phyloP scores from a whole-genome alignment of 2,113 vertebrate species.

The Anthoscopus minutus region DNA sequence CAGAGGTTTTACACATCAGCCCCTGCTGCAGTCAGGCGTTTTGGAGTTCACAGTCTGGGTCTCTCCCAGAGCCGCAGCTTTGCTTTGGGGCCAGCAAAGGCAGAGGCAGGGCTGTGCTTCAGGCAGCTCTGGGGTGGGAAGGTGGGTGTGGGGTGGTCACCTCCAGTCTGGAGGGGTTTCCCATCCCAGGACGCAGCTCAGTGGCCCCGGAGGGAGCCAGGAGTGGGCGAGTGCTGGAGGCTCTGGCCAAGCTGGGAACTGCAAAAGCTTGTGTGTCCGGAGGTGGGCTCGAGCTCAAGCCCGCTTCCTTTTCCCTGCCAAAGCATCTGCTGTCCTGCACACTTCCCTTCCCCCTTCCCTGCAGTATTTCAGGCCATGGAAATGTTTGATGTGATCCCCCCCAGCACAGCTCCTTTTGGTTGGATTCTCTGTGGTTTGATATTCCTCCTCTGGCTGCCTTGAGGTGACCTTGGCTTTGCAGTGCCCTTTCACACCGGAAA shows the following conservation, averaged over 20 bases:
- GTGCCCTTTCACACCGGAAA: neutral
- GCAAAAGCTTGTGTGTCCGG: neutral
- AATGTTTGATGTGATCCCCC: neutral
- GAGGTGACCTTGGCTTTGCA: neutral
- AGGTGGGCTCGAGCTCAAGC: constrained; percentile 18
- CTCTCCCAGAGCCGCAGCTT: neutral
- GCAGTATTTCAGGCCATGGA: neutral
- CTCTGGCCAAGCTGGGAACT: neutral
- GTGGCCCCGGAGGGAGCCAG: rapidly evolving
- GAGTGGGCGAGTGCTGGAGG: neutral
- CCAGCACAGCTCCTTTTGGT: neutral
- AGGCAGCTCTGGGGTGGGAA: neutral
- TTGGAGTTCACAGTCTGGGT: neutral
- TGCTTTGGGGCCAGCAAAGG: neutral
- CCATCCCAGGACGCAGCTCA: neutral
- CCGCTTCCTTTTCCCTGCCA: neutral
- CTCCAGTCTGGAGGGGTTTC: neutral
- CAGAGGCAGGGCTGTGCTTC: neutral
- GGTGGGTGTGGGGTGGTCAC: rapidly evolving
- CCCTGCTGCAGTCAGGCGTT: neutral
- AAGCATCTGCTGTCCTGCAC: constrained; percentile 43
- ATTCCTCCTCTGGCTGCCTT: neutral
- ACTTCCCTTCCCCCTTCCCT: neutral
- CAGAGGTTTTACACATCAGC: neutral
- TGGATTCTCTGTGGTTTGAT: neutral